phyloP scores from a whole-genome alignment of 2,113 vertebrate species.

The Pelusios castaneus region DNA sequence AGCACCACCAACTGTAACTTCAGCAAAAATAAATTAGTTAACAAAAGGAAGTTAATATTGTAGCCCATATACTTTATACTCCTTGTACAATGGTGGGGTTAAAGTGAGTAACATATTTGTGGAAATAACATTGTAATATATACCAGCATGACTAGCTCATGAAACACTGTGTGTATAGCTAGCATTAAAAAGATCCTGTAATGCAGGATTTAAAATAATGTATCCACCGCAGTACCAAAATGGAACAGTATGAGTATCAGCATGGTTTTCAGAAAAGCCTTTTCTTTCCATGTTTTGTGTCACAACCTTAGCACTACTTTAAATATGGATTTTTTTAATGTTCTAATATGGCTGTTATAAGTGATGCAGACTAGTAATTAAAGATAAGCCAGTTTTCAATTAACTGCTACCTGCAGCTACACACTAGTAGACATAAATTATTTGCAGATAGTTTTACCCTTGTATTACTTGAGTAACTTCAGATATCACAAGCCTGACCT shows the following conservation, averaged over 20 bases:
- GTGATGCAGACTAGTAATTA: slow-evolving; percentile 65
- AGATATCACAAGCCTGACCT: slow-evolving; percentile 43
- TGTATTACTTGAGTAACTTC: slow-evolving; percentile 49
- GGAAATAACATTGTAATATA: neutral
- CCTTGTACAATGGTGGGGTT: neutral
- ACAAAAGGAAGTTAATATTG: neutral
- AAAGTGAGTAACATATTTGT: slow-evolving; percentile 7
- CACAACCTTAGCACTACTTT: neutral
- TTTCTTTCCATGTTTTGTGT: neutral
- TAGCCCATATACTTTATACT: neutral
- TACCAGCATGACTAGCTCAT: neutral
- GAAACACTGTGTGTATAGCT: neutral
- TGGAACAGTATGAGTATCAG: slow-evolving; percentile 1
- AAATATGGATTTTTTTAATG: slow-evolving; percentile 15
- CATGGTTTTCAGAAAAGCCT: neutral
- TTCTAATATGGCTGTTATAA: slow-evolving; percentile 50
- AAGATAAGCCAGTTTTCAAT: slow-evolving; percentile 67
- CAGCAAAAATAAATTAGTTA: too few species aligned
- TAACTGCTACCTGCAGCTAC: slow-evolving; percentile 68
- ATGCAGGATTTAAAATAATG: neutral
- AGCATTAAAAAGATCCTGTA: neutral
- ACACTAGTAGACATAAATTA: slow-evolving; percentile 52
- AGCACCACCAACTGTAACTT: neutral
- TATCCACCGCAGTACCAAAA: slow-evolving; percentile 39
- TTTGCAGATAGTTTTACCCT: slow-evolving; percentile 48